phyloP scores from a whole-genome alignment of 2,797 vertebrate genomes.

The Amazona finschi region DNA sequence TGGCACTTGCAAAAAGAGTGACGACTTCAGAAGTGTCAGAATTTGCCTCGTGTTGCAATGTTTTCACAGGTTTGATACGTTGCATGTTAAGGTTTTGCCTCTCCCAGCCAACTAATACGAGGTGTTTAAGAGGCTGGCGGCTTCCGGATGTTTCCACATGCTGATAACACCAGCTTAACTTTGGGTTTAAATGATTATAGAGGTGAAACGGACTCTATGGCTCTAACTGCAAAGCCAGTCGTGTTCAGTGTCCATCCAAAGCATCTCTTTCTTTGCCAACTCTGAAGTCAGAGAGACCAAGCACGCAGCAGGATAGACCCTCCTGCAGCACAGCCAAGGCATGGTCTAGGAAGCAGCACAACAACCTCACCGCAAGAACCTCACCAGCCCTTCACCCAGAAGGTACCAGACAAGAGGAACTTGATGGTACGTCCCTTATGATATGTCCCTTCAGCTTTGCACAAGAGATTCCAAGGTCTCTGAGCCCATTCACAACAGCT shows the following conservation, averaged over 20 bases:
- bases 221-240: background rate
- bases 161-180: background rate
- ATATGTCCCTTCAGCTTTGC: background rate
- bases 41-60: background rate
- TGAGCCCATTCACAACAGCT: background rate
- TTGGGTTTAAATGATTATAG: background rate
- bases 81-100: background rate
- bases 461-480: background rate
- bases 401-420: background rate
- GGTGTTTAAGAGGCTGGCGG: background rate
- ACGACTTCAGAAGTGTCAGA: background rate
- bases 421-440: background rate
- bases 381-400: background rate
- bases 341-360: background rate
- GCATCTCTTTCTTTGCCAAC: background rate
- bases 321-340: background rate
- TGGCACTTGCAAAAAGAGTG: background rate
- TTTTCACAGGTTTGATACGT: background rate
- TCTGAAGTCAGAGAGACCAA: background rate
- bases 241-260: background rate
- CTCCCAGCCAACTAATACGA: background rate
- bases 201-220: background rate
- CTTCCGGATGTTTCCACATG: background rate
- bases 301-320: background rate
- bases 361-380: background rate